These are phyloP conservation scores for Corythornis vintsioides DNA, from an alignment of 2,113 vertebrate genomes.

Conservation along the genomic window DNA sequence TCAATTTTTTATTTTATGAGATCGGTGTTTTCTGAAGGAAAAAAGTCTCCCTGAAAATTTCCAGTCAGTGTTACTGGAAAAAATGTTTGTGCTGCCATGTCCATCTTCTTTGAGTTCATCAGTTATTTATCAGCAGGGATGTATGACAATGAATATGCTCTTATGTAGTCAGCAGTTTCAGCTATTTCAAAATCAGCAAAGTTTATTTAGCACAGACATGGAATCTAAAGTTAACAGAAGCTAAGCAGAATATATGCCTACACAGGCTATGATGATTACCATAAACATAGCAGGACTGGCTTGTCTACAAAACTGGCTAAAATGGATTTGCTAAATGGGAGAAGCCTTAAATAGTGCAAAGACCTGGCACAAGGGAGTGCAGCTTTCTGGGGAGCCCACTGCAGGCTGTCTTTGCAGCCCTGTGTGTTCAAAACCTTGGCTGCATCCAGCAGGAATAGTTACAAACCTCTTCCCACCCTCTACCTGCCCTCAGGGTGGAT, in stretches of 20 bases:
- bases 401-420: background rate
- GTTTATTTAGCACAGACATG: background rate
- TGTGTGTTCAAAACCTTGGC: rapidly evolving
- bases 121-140: background rate
- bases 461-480: background rate
- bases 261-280: background rate
- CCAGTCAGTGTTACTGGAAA: background rate
- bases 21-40: background rate
- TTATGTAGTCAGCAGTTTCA: background rate
- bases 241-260: background rate
- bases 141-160: background rate
- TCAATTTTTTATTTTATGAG: background rate
- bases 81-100: rapidly evolving
- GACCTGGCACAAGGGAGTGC: rapidly evolving
- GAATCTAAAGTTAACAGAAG: conserved; percentile 5
- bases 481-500: background rate
- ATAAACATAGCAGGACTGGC: background rate
- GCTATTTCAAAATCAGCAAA: background rate
- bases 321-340: background rate
- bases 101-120: background rate
- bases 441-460: rapidly evolving
- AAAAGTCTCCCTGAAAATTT: background rate
- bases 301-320: background rate
- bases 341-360: background rate
- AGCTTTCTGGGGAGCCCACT: background rate